A percentile compares a stretch with the other conserved stretches of the same genome.
These are phyloP conservation scores for Cochlearius cochlearius DNA, from an alignment of 2,113 vertebrate genomes.

Conservation along the genomic window DNA sequence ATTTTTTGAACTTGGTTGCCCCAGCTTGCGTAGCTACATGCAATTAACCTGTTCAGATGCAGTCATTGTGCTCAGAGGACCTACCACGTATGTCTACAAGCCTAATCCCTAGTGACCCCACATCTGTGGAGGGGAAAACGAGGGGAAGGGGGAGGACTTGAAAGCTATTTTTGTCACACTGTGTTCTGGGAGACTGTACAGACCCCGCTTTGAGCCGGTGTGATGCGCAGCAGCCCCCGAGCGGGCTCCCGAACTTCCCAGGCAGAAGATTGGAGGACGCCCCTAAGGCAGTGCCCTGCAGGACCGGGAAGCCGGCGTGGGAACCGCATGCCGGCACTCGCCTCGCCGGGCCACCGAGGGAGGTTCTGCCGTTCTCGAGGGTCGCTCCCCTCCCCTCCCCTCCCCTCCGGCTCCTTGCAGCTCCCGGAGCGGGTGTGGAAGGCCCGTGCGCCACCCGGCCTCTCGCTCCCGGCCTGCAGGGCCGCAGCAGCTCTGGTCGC, in stretches of 20 bases:
- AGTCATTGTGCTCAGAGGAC: not conserved
- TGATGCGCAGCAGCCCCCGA: not conserved
- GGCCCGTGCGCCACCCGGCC: not conserved
- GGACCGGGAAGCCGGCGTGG: not conserved
- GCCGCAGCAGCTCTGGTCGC: rapidly evolving
- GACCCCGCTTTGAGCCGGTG: not conserved
- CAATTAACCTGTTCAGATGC: not conserved
- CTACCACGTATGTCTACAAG: not conserved
- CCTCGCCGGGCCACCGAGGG: not conserved
- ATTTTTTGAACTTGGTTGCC: not conserved
- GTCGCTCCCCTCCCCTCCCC: not conserved
- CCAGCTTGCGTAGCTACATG: not conserved
- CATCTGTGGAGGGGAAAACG: not conserved
- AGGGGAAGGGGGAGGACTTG: not conserved
- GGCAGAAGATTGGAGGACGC: not conserved
- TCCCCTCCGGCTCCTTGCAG: not conserved
- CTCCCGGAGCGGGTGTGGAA: not conserved
- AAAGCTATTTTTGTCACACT: not conserved
- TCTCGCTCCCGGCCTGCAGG: not conserved
- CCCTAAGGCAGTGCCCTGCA: not conserved
- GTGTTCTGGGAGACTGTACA: not conserved
- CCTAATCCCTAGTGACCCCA: not conserved
- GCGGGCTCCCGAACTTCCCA: not conserved
- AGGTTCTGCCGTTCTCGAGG: not conserved
- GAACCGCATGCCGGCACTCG: rapidly evolving